Percentiles rank a stretch among this genome's conserved stretches.
phyloP scores from a whole-genome alignment of 1,140 invertebrate species.

The Philotrypesis tridentata region DNA sequence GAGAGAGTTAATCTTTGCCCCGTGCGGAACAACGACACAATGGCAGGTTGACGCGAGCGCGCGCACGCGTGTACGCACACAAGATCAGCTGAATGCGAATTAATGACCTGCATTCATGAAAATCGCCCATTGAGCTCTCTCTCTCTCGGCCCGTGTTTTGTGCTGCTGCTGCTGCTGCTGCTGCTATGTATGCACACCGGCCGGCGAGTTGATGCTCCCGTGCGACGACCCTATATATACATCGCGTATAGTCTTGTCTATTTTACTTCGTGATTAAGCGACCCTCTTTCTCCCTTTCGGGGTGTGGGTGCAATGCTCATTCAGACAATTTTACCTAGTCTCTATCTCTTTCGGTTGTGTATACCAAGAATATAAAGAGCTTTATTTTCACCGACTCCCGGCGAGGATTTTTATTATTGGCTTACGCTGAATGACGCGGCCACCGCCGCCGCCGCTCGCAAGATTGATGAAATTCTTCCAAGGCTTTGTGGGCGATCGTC shows the following conservation, averaged over 20 bases:
- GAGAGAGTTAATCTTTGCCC: slow-evolving; percentile 10
- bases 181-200: neutral
- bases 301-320: slow-evolving; percentile 30
- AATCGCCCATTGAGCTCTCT: slow-evolving; percentile 63
- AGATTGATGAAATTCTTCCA: slow-evolving; percentile 40
- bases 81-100: slow-evolving; percentile 64
- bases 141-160: neutral
- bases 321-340: slow-evolving; percentile 20
- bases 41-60: slow-evolving; percentile 61
- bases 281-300: neutral
- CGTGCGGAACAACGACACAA: slow-evolving; percentile 47
- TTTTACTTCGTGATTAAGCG: slow-evolving; percentile 39
- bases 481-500: neutral
- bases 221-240: neutral
- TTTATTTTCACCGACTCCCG: neutral
- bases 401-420: neutral
- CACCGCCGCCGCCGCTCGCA: neutral
- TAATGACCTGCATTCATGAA: slow-evolving; percentile 70
- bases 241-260: neutral
- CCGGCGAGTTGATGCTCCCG: neutral
- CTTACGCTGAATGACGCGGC: neutral
- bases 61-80: slow-evolving; percentile 52
- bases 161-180: neutral
- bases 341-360: too few relatives aligned
- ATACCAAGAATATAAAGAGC: neutral